Evolutionary conservation across 1,140 invertebrate species (phyloP).

Genomic region (Brachionus rubens): DNA sequence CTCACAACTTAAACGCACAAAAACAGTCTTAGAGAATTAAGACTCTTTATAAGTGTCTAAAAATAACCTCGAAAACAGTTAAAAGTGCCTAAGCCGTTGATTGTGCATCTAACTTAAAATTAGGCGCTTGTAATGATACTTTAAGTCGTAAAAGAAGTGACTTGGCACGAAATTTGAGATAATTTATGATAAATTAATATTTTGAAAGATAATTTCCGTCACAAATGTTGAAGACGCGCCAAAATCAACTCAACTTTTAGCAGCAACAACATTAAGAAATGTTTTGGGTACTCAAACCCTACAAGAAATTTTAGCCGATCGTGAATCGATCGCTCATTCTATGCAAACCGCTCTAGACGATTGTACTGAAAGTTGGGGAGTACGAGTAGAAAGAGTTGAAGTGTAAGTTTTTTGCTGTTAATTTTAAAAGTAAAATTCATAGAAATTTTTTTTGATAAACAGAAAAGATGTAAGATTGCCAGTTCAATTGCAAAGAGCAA

Average conservation of each 20-base stretch:
- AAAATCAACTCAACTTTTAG: slow-evolving; percentile 47
- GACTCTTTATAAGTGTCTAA: too few species aligned
- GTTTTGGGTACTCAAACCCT: slow-evolving; percentile 43
- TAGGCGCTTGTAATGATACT: too few species aligned
- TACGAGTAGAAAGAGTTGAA: slow-evolving; percentile 47
- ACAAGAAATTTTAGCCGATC: slow-evolving; percentile 45
- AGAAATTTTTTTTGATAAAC: neutral
- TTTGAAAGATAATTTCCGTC: slow-evolving; percentile 42
- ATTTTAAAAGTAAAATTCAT: neutral
- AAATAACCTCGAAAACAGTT: too few species aligned
- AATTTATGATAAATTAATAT: neutral
- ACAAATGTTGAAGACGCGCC: slow-evolving; percentile 48
- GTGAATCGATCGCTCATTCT: slow-evolving; percentile 24
- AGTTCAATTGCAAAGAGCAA: slow-evolving; percentile 49
- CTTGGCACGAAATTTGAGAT: too few species aligned
- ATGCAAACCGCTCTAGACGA: slow-evolving; percentile 46
- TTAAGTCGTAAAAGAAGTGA: too few species aligned
- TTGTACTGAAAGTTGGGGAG: slow-evolving; percentile 47
- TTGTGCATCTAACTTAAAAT: too few species aligned
- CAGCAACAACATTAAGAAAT: slow-evolving; percentile 48
- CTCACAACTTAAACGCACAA: too few species aligned
- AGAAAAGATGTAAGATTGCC: slow-evolving; percentile 45
- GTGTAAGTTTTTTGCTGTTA: slow-evolving; percentile 1
- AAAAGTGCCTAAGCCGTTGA: too few species aligned
- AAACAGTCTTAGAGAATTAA: too few species aligned